phyloP scores from a whole-genome alignment of 2,888 invertebrate species.

The Dermolepida albohirtum region DNA sequence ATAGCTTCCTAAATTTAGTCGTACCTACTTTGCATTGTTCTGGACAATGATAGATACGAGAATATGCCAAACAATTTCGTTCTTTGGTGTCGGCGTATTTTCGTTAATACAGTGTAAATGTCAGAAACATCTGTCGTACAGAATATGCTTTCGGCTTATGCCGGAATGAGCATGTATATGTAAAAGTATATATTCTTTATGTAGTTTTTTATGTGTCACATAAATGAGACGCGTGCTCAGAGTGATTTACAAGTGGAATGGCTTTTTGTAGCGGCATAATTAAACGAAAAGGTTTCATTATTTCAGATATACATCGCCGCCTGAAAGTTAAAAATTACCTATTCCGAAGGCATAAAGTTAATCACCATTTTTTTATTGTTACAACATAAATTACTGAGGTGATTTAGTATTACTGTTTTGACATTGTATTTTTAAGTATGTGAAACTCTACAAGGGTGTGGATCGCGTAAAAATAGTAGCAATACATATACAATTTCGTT shows the following conservation, averaged over 20 bases:
- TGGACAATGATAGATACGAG: conserved; percentile 5
- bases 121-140: conserved; percentile 32
- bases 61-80: conserved; percentile 11
- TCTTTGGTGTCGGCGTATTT: conserved; percentile 27
- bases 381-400: neutral
- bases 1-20: neutral
- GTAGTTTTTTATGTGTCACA: conserved; percentile 37
- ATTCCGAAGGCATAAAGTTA: conserved; percentile 6
- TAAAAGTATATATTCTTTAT: conserved; percentile 25
- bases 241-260: conserved; percentile 32
- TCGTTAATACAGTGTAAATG: conserved; percentile 22
- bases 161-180: conserved; percentile 7
- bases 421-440: conserved; percentile 1
- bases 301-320: conserved; percentile 15
- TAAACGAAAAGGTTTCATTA: conserved; percentile 26
- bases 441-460: neutral
- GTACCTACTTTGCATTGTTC: conserved; percentile 11
- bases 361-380: conserved; percentile 15
- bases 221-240: conserved; percentile 32
- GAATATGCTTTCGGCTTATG: conserved; percentile 27
- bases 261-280: conserved; percentile 30
- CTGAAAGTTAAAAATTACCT: conserved; percentile 19
- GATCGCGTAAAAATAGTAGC: too few species aligned
- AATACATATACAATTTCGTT: too few species aligned
- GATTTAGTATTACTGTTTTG: neutral